A percentile compares a stretch with the other conserved stretches of the same genome.
These are phyloP conservation scores for Brachymystax lenok DNA, from an alignment of 2,797 vertebrate genomes.

Conservation along the genomic window DNA sequence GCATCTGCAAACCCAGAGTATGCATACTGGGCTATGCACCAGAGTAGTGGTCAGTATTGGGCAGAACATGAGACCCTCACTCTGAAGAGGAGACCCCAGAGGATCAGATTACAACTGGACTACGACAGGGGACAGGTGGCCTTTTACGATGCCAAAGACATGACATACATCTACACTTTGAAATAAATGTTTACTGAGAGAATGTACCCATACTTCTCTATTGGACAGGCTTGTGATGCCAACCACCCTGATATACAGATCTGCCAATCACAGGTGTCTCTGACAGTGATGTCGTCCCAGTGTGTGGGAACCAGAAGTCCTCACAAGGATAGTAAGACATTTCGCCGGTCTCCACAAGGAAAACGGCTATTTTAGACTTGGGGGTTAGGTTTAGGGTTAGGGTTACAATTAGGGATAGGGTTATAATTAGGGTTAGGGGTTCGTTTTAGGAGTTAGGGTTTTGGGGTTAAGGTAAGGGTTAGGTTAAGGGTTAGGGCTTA, in stretches of 20 bases:
- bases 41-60: not conserved
- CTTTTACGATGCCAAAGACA: not conserved
- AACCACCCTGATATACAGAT: not conserved
- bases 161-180: conserved; percentile 8
- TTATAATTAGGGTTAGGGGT: no score
- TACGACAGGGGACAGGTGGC: not conserved
- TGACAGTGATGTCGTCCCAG: no score
- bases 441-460: no score
- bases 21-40: conserved; percentile 21
- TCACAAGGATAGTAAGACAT: no score
- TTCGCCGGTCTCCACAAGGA: no score
- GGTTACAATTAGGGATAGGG: no score
- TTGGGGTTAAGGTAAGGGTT: no score
- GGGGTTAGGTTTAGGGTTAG: no score
- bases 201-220: conserved; percentile 19
- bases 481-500: no score
- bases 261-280: no score
- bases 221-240: not conserved
- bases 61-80: not conserved
- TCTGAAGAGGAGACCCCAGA: conserved; percentile 34
- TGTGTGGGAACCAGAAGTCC: no score
- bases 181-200: conserved; percentile 14
- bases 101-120: conserved; percentile 23
- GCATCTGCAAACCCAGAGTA: not conserved
- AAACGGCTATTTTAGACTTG: no score